Base-by-base conservation (phyloP, 2,113 vertebrate genomes). In the Cathartes aura region DNA sequence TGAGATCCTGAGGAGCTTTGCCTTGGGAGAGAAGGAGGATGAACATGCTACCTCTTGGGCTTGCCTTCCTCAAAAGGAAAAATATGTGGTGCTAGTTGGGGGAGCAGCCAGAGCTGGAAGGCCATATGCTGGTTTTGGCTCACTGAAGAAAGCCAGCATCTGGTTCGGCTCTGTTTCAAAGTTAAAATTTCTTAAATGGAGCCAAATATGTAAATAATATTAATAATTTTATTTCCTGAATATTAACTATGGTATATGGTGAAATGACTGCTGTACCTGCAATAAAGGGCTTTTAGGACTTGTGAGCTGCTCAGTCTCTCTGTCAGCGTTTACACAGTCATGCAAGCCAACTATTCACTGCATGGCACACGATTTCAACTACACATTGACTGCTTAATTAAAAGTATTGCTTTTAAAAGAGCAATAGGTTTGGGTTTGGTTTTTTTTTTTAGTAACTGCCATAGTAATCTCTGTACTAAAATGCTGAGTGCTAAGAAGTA, bases 371-470 rank as follows among this genome's bases (percentile, higher is more conserved):
- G 6, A 59, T 75, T 91, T 92, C 82, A 94, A 79, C 96, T 96
- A 67, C 29, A 30, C 73, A 81, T 90, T 94, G 64, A 89, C 87
- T 97, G 87, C 95, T 97, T 98, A 97, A 98, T 98, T 98, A 98
- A 96, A 98, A 96, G 75, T 90, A 90, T 83, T 94, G 84, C 96
- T 98, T 98, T 98, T 97, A 98, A 97, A 97, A 97, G 93, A 96
- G 90, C 80, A 95, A 72, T 95, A 97, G 96, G 32, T 43, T 91
- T 76, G 6, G 24, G 29, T 9, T 68, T 76, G 8, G 0, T n/a
- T 75, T 38, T 86, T 83, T 92, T 89, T 96, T 97, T 93, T 58
- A 87, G 89, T 78, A 96, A 91, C 86, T 95, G 87, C 91, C 59
- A 70, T 95, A 75, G 90, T 92, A 93, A 97, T 87, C 85, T 95